Conservation (phyloP, 2,113 vertebrate species). For the Ammodytes marinus region DNA sequence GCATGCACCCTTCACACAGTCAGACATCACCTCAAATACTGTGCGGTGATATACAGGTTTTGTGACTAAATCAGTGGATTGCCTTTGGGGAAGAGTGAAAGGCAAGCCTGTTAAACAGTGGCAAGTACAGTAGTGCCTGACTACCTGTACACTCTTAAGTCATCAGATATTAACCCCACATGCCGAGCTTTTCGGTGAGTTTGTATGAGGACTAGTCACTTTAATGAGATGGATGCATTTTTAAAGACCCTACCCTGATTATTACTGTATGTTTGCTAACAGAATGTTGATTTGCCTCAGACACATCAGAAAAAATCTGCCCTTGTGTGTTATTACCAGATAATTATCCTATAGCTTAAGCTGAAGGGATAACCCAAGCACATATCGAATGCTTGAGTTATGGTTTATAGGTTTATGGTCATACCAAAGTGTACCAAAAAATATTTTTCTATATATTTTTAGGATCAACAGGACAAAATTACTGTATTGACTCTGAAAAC, state of each 20-base stretch:
- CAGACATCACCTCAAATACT: neutral
- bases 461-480: neutral
- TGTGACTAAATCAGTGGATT: slow-evolving; percentile 16
- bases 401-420: neutral
- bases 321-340: no score
- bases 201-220: no score
- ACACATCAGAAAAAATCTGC: neutral
- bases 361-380: neutral
- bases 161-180: neutral
- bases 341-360: neutral
- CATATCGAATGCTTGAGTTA: neutral
- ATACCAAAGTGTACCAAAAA: neutral
- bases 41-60: slow-evolving; percentile 1
- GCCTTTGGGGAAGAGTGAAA: neutral
- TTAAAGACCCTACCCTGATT: neutral
- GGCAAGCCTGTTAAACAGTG: neutral
- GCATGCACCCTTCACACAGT: neutral
- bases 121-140: neutral
- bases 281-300: neutral
- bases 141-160: neutral
- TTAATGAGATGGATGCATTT: neutral
- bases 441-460: no score
- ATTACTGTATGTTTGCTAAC: neutral
- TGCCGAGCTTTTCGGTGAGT: no score
- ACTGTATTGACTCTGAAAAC: neutral